Base-by-base conservation (phyloP, 2,113 vertebrate genomes). In the Lepidothrix coronata region DNA sequence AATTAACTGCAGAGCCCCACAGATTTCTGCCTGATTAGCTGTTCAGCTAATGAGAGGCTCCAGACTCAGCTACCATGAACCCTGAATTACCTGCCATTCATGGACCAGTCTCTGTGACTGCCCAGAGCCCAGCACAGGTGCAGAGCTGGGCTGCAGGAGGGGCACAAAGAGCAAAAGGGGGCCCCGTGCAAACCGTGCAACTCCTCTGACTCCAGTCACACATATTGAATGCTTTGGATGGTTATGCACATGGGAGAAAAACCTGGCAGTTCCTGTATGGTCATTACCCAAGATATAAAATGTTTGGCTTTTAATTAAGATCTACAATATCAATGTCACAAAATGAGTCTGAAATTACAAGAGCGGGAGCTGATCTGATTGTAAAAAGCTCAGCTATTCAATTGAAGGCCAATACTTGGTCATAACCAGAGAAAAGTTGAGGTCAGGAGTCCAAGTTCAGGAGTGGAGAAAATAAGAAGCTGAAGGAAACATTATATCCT, bases 201-300 rank as follows among this genome's bases (percentile, higher is more conserved):
- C 87, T 87, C 83, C 68, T 37, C 62, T 0, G 0, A 21, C 90
- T 79, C 72, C 67, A 82, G 63, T 25, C 91, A 86, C 83, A 76
- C 87, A 9, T 13, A 83, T 33, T 92, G 88, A 95, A 61, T 95
- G 86, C 72, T 97, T 78, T 80, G 92, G 91, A 95, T 98, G 97
- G 85, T 59, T 97, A 91, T 16, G 16, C 83, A 85, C 73, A 71
- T 63, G 85, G 87, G 54, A 95, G 80, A 44, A 88, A 91, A 94
- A 67, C 39, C 87, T 76, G 41, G 92, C 55, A 82, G 93, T 96
- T 96, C 93, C 94, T 96, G 51, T 97, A 96, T 71, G 88, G 95
- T 96, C 96, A 97, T 94, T 97, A 96, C 76, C 74, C 87, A 83
- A 96, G 88, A 94, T 95, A 96, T 91, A 96, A 97, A 97, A 96